Percentiles rank a stretch among this genome's conserved stretches.
Evolutionary conservation across 1,140 invertebrate species (phyloP).

Genomic region (Melanaphis sacchari): DNA sequence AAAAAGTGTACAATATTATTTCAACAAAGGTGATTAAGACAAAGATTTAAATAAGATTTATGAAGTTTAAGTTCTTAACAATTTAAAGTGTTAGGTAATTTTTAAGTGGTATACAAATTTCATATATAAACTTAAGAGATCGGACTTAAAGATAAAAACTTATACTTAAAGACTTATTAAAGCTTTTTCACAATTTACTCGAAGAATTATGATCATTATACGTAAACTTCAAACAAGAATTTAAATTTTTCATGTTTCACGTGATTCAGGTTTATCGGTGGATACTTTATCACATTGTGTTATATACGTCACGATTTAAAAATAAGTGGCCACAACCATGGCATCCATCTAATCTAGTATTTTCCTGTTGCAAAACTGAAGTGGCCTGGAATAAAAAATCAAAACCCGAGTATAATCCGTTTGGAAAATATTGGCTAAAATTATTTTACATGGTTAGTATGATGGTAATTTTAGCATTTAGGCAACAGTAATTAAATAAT

Average conservation of each 20-base stretch:
- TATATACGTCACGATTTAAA: constrained; percentile 23
- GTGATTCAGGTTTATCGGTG: neutral
- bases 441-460: constrained; percentile 44
- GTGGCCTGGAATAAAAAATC: constrained; percentile 41
- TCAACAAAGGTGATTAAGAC: neutral
- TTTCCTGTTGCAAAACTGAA: constrained; percentile 15
- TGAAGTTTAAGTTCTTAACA: neutral
- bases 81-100: neutral
- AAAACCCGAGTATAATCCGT: constrained; percentile 25
- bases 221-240: neutral
- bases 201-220: neutral
- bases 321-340: constrained; percentile 41
- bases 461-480: neutral
- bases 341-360: neutral
- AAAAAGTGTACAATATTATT: neutral
- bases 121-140: neutral
- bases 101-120: neutral
- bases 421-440: constrained; percentile 49
- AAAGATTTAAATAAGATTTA: neutral
- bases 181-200: too few species aligned
- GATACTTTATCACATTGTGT: constrained; percentile 27
- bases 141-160: too few species aligned
- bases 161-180: too few species aligned
- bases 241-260: neutral
- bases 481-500: neutral